Percentiles rank a stretch among this genome's conserved stretches.
Evolutionary conservation across 2,888 invertebrate species (phyloP).

Genomic region (Philereme transversata): DNA sequence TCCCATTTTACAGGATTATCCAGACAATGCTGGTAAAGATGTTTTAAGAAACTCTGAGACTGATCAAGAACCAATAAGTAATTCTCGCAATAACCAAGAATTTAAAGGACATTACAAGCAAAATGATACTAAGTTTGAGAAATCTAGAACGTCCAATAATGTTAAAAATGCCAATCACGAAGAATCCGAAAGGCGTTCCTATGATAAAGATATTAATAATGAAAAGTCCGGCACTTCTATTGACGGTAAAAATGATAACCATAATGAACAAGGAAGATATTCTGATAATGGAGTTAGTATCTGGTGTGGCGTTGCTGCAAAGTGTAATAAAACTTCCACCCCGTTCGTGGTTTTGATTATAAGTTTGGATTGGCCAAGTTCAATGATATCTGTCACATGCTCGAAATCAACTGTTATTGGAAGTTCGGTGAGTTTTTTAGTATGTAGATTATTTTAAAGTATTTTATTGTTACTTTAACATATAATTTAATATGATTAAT

Average conservation of each 20-base stretch:
- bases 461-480: neutral
- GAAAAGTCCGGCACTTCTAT: no score
- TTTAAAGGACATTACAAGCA: neutral
- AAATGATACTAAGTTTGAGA: no score
- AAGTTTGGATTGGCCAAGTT: slow-evolving; percentile 64
- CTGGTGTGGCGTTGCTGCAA: slow-evolving; percentile 53
- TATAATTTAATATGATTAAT: neutral
- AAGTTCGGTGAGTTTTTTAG: slow-evolving; percentile 43
- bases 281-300: neutral
- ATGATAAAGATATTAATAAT: no score
- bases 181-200: neutral
- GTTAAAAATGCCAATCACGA: neutral
- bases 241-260: neutral
- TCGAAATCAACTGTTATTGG: slow-evolving; percentile 69
- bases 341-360: slow-evolving; percentile 66
- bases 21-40: neutral
- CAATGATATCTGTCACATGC: slow-evolving; percentile 66
- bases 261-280: neutral
- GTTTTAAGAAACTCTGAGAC: neutral
- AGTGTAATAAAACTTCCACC: slow-evolving; percentile 49
- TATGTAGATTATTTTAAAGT: neutral
- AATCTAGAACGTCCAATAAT: neutral
- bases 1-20: slow-evolving; percentile 1
- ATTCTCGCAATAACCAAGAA: neutral
- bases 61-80: neutral